phyloP scores from a whole-genome alignment of 2,888 invertebrate genomes.

The Odontothrips loti region DNA sequence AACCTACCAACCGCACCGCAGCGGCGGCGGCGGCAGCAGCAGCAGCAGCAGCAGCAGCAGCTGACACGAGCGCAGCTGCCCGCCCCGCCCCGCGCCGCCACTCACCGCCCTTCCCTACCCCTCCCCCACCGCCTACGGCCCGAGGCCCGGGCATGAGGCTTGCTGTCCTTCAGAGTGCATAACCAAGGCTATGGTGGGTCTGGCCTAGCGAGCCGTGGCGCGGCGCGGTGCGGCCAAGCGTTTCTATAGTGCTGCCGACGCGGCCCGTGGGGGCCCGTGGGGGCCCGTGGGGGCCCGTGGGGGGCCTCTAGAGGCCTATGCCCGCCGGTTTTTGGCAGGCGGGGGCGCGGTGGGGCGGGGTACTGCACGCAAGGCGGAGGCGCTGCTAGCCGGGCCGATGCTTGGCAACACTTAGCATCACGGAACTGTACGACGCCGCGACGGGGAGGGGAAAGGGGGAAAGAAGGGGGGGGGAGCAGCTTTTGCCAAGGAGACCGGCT shows the following conservation, averaged over 20 bases:
- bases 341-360: background rate
- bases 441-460: background rate
- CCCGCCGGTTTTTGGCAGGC: background rate
- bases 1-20: background rate
- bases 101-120: background rate
- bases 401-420: slow-evolving; percentile 23
- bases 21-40: background rate
- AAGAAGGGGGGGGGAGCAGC: background rate
- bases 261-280: background rate
- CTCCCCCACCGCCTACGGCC: background rate
- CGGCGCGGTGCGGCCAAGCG: background rate
- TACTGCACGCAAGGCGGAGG: slow-evolving; percentile 7
- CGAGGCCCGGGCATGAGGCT: background rate
- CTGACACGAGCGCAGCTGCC: slow-evolving; percentile 21
- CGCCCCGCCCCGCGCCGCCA: slow-evolving; percentile 6
- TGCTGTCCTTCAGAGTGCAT: slow-evolving; percentile 26
- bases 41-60: background rate
- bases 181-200: slow-evolving; percentile 23
- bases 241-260: background rate
- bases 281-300: background rate
- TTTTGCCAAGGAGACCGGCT: slow-evolving; percentile 15
- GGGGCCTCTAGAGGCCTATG: background rate
- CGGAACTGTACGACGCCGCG: background rate
- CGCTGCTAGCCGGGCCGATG: background rate
- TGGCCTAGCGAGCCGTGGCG: slow-evolving; percentile 1